Evolutionary conservation across 2,888 invertebrate species (phyloP).

Genomic region (Brenthis hecate): DNA sequence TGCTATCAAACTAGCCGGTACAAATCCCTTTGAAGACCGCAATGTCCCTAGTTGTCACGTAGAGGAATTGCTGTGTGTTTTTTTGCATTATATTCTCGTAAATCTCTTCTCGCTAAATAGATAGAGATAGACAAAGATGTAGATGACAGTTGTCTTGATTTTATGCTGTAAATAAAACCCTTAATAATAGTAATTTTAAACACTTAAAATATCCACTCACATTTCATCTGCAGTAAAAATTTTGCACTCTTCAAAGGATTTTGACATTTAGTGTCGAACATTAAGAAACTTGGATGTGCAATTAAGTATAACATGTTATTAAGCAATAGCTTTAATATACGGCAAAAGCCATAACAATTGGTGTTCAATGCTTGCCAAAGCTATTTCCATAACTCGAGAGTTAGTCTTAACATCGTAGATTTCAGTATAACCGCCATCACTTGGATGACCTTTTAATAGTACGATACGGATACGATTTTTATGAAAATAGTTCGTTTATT

Average conservation of each 20-base stretch:
- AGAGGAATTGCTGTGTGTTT: constrained; percentile 27
- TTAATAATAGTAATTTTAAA: not conserved
- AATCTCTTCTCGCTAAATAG: not conserved
- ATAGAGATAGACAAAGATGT: too few relatives aligned
- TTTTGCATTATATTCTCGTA: constrained; percentile 25
- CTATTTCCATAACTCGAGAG: constrained; percentile 51
- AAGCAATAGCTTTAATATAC: constrained; percentile 40
- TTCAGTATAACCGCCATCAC: constrained; percentile 46
- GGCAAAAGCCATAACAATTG: constrained; percentile 44
- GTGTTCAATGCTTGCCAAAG: constrained; percentile 46
- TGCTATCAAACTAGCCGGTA: constrained; percentile 26
- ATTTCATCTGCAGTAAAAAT: not conserved
- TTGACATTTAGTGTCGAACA: constrained; percentile 16
- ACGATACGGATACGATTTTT: constrained; percentile 22
- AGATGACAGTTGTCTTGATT: too few relatives aligned
- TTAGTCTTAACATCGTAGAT: constrained; percentile 59
- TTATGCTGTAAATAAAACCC: too few relatives aligned
- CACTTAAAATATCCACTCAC: not conserved
- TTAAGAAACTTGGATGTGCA: constrained; percentile 31
- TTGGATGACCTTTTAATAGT: constrained; percentile 16
- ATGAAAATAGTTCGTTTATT: too few relatives aligned
- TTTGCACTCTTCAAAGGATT: constrained; percentile 1
- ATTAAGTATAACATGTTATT: constrained; percentile 39
- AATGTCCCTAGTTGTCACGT: constrained; percentile 35
- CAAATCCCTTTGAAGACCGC: constrained; percentile 35